Base-by-base conservation (phyloP, 2,113 vertebrate species). In the Antigone vipio region DNA sequence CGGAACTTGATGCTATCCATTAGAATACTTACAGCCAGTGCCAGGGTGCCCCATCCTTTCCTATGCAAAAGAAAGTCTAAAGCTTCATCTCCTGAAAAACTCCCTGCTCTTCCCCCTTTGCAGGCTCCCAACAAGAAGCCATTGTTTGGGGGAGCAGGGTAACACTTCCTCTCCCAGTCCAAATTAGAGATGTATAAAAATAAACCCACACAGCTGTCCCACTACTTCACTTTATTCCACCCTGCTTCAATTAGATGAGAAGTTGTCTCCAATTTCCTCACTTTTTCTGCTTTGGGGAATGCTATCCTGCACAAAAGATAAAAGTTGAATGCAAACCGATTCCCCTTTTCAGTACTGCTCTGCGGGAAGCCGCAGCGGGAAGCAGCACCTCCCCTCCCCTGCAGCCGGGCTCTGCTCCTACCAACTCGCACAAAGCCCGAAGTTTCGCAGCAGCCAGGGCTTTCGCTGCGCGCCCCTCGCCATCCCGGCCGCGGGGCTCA, bases 41-140 rank as follows among this genome's bases (percentile, higher is more conserved):
- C 21, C 52, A 45, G 58, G 7, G 18, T 26, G 59, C 34, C 42
- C 38, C 49, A 84, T 63, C 35, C 32, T 67, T 63, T n/a, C 40
- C 53, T 5, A 9, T 14, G 55, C 35, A 73, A 59, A 78, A 15
- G 21, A 26, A 76, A 84, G 49, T 12, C 29, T 35, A 53, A 75
- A 55, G 56, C 38, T 49, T 71, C 68, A 63, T 55, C 56, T 82
- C 66, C 89, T 74, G 81, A 87, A 91, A 77, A 81, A 24, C 10
- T 64, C 63, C 44, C 24, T 15, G 71, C 42, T 77, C 77, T 63
- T 92, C 38, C 58, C 79, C 58, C 79, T 85, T 59, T 21, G 17
- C 56, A 68, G 69, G 34, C 74, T 77, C 49, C 92, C 90, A 85
- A 91, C 89, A 94, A 95, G 91, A 67, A 95, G 42, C 82, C 89